These are phyloP conservation scores for Nematolebias whitei DNA, from an alignment of 2,113 vertebrate genomes.

Conservation along the genomic window DNA sequence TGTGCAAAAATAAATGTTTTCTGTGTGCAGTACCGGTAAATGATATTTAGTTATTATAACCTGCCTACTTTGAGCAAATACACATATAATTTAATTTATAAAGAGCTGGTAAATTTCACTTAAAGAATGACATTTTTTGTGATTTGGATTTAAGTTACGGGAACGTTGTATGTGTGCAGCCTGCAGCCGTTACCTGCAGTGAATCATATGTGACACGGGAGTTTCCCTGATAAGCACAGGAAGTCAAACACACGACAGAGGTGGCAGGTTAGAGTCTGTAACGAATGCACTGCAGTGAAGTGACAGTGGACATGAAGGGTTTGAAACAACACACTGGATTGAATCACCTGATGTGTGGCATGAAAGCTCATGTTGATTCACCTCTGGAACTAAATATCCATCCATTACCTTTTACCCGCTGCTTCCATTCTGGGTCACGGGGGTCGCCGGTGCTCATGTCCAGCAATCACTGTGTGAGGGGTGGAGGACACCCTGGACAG, in stretches of 20 bases:
- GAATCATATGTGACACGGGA: not conserved
- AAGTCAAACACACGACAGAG: conserved; percentile 11
- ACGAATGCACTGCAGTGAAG: not conserved
- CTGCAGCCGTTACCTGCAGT: not conserved
- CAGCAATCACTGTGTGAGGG: too few relatives aligned
- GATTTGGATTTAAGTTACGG: too few relatives aligned
- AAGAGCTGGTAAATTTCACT: not conserved
- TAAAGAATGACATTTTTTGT: not conserved
- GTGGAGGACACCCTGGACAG: too few relatives aligned
- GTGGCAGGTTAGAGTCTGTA: conserved; percentile 2
- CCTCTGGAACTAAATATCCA: not conserved
- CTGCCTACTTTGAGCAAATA: too few relatives aligned
- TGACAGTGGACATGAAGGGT: not conserved
- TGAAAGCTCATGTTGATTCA: not conserved
- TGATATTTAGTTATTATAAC: too few relatives aligned
- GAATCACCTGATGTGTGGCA: not conserved
- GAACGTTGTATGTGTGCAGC: not conserved
- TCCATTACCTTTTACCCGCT: too few relatives aligned
- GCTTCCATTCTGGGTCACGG: too few relatives aligned
- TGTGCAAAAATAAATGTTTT: not conserved
- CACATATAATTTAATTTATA: not conserved
- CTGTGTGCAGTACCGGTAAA: too few relatives aligned
- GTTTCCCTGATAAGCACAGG: conserved; percentile 9
- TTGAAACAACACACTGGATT: not conserved
- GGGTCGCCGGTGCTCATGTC: too few relatives aligned